Percentiles rank a stretch among this genome's conserved stretches.
These are phyloP conservation scores for Nothocercus nigrocapillus DNA, from an alignment of 2,113 vertebrate genomes.

Conservation along the genomic window DNA sequence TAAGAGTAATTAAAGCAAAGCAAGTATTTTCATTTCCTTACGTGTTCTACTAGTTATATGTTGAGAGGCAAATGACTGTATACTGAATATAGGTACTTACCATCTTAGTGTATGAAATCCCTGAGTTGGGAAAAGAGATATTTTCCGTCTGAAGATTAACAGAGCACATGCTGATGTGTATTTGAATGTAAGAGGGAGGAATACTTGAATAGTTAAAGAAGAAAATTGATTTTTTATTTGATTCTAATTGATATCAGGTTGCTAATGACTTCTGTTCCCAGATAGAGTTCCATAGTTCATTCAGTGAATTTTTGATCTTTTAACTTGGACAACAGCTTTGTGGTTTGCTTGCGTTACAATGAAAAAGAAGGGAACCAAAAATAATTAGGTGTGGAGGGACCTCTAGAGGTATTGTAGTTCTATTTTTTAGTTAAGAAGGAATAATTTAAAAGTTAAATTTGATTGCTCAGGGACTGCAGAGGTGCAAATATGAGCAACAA, in stretches of 20 bases:
- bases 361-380: background rate
- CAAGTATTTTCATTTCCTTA: background rate
- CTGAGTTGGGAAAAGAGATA: background rate
- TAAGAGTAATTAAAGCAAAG: background rate
- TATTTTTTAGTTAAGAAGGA: background rate
- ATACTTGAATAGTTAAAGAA: background rate
- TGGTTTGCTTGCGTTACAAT: background rate
- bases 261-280: background rate
- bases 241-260: background rate
- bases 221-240: background rate
- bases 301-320: rapidly evolving
- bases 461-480: background rate
- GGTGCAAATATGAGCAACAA: background rate
- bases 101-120: background rate
- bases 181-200: background rate
- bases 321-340: rapidly evolving
- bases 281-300: background rate
- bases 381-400: background rate
- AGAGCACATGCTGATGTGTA: background rate
- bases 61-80: background rate
- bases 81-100: background rate
- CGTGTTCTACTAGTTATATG: background rate
- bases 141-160: background rate
- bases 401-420: background rate
- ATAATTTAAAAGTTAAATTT: background rate